These are phyloP conservation scores for Terrapene triunguis DNA, from an alignment of 2,113 vertebrate genomes.

Conservation along the genomic window DNA sequence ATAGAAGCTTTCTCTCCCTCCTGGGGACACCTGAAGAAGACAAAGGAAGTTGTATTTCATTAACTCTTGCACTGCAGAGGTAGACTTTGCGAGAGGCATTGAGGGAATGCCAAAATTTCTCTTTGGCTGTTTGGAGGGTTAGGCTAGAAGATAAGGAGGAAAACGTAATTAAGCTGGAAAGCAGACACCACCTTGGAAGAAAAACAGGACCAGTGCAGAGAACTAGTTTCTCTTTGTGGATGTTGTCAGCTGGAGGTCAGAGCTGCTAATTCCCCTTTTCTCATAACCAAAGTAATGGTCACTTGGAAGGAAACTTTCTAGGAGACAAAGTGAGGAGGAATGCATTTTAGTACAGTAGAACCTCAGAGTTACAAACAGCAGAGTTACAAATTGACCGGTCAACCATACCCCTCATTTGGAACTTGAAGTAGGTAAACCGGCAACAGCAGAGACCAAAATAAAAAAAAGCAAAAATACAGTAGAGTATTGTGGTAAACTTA, in stretches of 20 bases:
- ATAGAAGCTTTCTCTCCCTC: neutral
- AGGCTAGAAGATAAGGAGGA: neutral
- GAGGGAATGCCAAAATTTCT: neutral
- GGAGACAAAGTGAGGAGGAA: neutral
- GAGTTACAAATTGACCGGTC: too few species aligned
- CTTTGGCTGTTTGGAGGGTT: neutral
- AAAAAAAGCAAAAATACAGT: too few species aligned
- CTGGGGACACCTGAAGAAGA: accelerated
- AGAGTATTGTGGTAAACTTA: too few species aligned
- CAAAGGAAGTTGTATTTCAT: neutral
- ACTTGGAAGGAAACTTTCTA: neutral
- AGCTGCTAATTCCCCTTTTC: neutral
- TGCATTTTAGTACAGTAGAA: accelerated
- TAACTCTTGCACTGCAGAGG: accelerated
- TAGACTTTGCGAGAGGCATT: neutral
- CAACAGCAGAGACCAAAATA: too few species aligned
- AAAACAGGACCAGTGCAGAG: neutral
- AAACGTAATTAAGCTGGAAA: neutral
- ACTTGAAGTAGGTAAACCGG: too few species aligned
- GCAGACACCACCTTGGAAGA: neutral
- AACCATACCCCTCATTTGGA: too few species aligned
- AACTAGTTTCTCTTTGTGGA: neutral
- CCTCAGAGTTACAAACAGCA: too few species aligned
- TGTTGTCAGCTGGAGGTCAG: neutral
- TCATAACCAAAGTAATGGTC: neutral